Conservation (phyloP, 2,888 invertebrate species). For the Habrosyne pyritoides region DNA sequence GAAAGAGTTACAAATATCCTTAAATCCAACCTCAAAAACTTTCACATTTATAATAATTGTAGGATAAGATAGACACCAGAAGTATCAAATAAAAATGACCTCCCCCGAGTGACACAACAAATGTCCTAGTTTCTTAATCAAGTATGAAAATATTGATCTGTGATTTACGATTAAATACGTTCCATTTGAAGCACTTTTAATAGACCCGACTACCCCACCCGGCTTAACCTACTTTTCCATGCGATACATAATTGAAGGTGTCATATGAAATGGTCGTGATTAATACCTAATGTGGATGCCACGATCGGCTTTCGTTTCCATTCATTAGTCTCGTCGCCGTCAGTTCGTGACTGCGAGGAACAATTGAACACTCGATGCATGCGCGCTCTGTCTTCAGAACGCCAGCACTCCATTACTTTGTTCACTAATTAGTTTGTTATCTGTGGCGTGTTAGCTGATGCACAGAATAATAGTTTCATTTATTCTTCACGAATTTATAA, state of each 20-base stretch:
- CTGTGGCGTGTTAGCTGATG: background rate
- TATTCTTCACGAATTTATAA: too few species aligned
- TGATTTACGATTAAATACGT: too few species aligned
- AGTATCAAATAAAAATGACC: too few species aligned
- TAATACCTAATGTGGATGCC: slow-evolving; percentile 8
- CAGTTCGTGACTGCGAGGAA: slow-evolving; percentile 8
- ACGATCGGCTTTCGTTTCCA: slow-evolving; percentile 10
- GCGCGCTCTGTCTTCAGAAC: background rate
- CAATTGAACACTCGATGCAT: background rate
- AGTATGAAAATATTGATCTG: too few species aligned
- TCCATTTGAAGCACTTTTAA: background rate
- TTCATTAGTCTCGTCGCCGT: slow-evolving; percentile 9
- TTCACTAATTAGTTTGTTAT: background rate
- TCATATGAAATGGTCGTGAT: slow-evolving; percentile 14
- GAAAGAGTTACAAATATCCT: too few species aligned
- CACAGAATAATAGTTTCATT: too few species aligned
- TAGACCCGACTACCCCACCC: background rate
- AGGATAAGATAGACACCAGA: too few species aligned
- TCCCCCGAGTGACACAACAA: too few species aligned
- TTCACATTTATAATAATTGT: too few species aligned
- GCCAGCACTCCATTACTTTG: background rate
- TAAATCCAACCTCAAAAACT: too few species aligned
- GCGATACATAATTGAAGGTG: slow-evolving; percentile 6
- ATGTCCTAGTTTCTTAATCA: too few species aligned
- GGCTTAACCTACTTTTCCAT: background rate